These are phyloP conservation scores for Mohoua ochrocephala DNA, from an alignment of 2,113 vertebrate species.

Conservation along the genomic window DNA sequence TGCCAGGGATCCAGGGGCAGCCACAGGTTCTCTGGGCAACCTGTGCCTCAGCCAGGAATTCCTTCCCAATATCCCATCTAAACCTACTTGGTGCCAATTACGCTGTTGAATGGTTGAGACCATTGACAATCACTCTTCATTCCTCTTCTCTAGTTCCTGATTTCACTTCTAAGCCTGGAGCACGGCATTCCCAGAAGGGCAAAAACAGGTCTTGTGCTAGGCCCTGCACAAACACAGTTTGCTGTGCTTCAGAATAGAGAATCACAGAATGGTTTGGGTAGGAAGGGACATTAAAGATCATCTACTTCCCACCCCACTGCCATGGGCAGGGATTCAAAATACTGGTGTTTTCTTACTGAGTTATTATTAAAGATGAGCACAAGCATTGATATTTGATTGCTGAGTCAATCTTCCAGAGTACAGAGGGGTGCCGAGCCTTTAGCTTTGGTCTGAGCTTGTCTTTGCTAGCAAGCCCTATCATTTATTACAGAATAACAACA, in stretches of 20 bases:
- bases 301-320: neutral
- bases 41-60: rapidly evolving
- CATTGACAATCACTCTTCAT: neutral
- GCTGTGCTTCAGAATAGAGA: neutral
- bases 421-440: rapidly evolving
- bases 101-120: neutral
- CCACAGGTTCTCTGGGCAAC: neutral
- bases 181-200: neutral
- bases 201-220: neutral
- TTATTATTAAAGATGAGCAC: neutral
- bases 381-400: neutral
- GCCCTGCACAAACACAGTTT: neutral
- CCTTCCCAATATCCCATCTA: neutral
- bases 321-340: neutral
- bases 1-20: neutral
- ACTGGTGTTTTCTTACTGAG: neutral
- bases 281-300: neutral
- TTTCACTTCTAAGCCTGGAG: neutral
- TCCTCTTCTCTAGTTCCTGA: neutral
- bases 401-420: neutral
- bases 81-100: neutral
- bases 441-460: neutral
- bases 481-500: neutral
- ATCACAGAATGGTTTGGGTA: neutral
- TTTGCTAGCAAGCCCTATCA: neutral